Evolutionary conservation across 53 echinoderm and acorn worm species (phyloP).

Genomic region (Zoroaster sp.): DNA sequence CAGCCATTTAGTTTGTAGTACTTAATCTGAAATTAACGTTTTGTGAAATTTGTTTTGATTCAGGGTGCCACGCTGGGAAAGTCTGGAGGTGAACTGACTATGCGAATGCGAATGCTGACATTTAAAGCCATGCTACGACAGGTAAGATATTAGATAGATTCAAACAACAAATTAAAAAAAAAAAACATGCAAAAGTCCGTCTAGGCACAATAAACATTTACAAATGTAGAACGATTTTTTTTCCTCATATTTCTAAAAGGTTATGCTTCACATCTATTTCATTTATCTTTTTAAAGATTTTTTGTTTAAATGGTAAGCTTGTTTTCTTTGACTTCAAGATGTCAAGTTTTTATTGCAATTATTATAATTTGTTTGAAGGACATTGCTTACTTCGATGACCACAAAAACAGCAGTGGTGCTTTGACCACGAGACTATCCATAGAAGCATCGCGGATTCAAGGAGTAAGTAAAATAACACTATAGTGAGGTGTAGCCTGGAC

Average conservation of each 20-base stretch:
- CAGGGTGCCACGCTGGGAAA: constrained; percentile 31
- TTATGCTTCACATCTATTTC: too few relatives aligned
- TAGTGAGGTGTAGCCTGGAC: too few relatives aligned
- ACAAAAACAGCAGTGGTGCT: constrained; percentile 86
- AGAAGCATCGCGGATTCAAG: constrained; percentile 83
- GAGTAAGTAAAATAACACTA: constrained; percentile 70
- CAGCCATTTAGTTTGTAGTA: neutral
- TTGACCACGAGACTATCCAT: constrained; percentile 82
- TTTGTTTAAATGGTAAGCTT: too few relatives aligned
- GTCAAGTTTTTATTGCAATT: too few relatives aligned
- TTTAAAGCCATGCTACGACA: constrained; percentile 89
- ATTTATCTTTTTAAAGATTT: too few relatives aligned
- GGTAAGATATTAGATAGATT: constrained; percentile 15
- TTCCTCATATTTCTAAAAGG: too few relatives aligned
- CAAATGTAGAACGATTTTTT: too few relatives aligned
- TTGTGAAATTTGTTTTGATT: neutral
- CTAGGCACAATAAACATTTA: too few relatives aligned
- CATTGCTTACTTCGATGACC: constrained; percentile 81
- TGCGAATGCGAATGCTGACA: constrained; percentile 70
- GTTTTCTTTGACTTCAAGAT: too few relatives aligned
- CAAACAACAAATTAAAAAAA: too few relatives aligned
- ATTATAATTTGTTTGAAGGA: too few relatives aligned
- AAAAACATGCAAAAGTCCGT: too few relatives aligned
- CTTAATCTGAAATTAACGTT: neutral
- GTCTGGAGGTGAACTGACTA: constrained; percentile 87